Conservation (phyloP, 2,888 invertebrate genomes). For the Limnephilus marmoratus region DNA sequence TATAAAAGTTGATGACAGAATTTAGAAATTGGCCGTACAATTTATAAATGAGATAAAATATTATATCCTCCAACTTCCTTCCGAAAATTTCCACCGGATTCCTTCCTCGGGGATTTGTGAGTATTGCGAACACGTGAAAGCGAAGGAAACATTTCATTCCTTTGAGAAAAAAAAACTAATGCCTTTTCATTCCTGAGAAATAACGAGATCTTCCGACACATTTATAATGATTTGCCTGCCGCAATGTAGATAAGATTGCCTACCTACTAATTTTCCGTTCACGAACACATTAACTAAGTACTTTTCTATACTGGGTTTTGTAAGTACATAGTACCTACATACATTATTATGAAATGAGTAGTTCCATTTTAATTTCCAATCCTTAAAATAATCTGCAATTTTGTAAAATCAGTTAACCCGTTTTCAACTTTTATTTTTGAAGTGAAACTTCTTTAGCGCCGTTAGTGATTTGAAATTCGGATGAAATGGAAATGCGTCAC, state of each 20-base stretch:
- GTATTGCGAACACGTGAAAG: slow-evolving; percentile 2
- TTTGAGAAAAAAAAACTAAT: not conserved
- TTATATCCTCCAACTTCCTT: not conserved
- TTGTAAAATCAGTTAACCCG: too few relatives aligned
- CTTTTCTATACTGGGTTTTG: too few relatives aligned
- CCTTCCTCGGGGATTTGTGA: not conserved
- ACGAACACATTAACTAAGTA: too few relatives aligned
- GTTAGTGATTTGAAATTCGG: too few relatives aligned
- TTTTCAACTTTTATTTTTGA: too few relatives aligned
- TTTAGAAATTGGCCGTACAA: not conserved
- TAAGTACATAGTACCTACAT: too few relatives aligned
- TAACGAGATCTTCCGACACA: not conserved
- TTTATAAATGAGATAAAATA: not conserved
- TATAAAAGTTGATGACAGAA: not conserved
- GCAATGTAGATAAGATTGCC: not conserved
- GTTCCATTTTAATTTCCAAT: too few relatives aligned
- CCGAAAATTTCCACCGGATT: not conserved
- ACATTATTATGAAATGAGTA: too few relatives aligned
- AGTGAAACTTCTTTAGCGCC: too few relatives aligned
- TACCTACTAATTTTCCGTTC: too few relatives aligned
- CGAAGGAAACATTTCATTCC: not conserved
- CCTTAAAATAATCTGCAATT: too few relatives aligned
- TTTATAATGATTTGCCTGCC: not conserved
- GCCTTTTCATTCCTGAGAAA: not conserved
- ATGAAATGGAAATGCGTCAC: too few relatives aligned